Percentiles rank a stretch among this genome's conserved stretches.
These are phyloP conservation scores for Atractosteus spatula DNA, from an alignment of 2,113 vertebrate species.

Conservation along the genomic window DNA sequence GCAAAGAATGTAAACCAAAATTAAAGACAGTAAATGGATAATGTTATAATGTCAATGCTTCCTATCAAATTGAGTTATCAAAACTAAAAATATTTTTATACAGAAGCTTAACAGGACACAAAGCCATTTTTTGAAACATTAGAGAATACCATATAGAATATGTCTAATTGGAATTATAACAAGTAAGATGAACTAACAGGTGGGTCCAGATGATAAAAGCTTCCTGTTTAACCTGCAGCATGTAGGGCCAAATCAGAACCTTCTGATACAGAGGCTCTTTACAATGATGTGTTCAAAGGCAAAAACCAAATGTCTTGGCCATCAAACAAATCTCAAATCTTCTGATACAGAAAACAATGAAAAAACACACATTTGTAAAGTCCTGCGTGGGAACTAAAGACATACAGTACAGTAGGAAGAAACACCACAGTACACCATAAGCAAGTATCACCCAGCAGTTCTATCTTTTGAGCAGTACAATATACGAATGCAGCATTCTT, in stretches of 20 bases:
- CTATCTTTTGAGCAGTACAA: background rate
- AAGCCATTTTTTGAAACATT: too few relatives aligned
- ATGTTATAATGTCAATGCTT: too few relatives aligned
- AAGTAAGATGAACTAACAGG: too few relatives aligned
- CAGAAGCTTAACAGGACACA: too few relatives aligned
- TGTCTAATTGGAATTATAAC: too few relatives aligned
- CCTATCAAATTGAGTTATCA: too few relatives aligned
- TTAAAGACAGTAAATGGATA: too few relatives aligned
- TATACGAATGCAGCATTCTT: background rate
- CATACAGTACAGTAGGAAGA: background rate
- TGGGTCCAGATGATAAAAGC: too few relatives aligned
- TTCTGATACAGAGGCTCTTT: constrained; percentile 37
- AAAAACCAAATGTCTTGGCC: background rate
- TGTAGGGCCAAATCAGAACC: constrained; percentile 19
- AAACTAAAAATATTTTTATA: too few relatives aligned
- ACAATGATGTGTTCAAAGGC: background rate
- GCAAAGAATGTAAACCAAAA: too few relatives aligned
- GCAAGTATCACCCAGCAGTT: background rate
- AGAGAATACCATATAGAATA: too few relatives aligned
- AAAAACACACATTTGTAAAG: background rate
- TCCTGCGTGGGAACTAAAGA: background rate
- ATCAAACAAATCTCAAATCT: background rate
- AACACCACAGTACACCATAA: background rate
- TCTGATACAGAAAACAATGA: constrained; percentile 40
- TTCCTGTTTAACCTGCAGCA: background rate